phyloP scores from a whole-genome alignment of 2,888 invertebrate genomes.

The Drosophila pullipes region DNA sequence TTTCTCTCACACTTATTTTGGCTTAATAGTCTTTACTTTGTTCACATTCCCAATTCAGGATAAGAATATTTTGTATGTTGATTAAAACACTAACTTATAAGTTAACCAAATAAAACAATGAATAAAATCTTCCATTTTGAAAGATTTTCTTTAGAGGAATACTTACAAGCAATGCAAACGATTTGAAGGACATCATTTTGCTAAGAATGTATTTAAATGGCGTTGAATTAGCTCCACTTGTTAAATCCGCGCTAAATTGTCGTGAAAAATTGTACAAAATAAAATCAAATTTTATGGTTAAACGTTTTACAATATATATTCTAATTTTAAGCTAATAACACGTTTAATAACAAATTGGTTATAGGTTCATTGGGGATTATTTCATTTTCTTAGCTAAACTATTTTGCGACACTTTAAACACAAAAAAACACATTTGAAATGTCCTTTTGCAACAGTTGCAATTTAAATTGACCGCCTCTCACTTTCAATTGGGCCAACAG shows the following conservation, averaged over 20 bases:
- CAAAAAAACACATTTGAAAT: slow-evolving; percentile 18
- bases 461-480: slow-evolving; percentile 35
- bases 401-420: slow-evolving; percentile 17
- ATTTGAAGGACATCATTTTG: slow-evolving; percentile 75
- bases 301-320: neutral
- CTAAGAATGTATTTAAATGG: slow-evolving; percentile 31
- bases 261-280: slow-evolving; percentile 19
- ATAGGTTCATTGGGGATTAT: neutral
- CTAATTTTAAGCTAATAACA: slow-evolving; percentile 1
- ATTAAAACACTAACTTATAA: neutral
- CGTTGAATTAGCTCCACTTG: slow-evolving; percentile 28
- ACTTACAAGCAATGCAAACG: slow-evolving; percentile 73
- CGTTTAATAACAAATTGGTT: slow-evolving; percentile 17
- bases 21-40: neutral
- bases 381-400: neutral
- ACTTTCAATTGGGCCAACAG: slow-evolving; percentile 45
- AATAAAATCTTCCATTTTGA: neutral
- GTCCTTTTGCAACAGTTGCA: slow-evolving; percentile 47
- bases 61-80: neutral
- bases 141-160: slow-evolving; percentile 14
- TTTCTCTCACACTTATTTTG: neutral
- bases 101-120: neutral
- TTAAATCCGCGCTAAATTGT: slow-evolving; percentile 42
- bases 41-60: neutral
- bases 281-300: neutral